Conservation (phyloP, 2,113 vertebrate species). For the Caracal caracal region DNA sequence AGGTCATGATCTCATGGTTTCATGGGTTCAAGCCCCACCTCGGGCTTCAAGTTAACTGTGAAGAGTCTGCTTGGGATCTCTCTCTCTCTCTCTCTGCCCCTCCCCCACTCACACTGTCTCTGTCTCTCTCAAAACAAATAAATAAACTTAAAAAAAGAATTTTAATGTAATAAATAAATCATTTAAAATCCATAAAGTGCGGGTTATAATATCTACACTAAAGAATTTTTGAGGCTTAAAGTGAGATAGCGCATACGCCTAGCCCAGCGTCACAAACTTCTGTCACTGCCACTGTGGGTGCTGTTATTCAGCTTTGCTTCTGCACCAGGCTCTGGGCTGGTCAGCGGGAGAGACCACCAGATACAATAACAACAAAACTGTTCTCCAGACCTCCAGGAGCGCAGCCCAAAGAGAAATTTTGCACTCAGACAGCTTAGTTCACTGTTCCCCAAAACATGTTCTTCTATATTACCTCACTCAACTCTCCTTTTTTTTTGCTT, state of each 20-base stretch:
- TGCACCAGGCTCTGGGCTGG: fast-evolving
- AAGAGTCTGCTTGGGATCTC: no score
- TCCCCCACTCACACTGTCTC: no score
- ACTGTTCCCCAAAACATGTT: background rate
- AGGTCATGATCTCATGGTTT: no score
- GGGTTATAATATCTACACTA: background rate
- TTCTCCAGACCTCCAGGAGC: background rate
- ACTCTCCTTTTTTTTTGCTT: background rate
- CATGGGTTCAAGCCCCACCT: no score
- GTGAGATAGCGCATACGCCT: background rate
- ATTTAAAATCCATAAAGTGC: constrained; percentile 10
- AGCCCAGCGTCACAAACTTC: background rate
- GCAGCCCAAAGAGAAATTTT: background rate
- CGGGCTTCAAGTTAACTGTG: no score
- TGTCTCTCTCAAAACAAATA: no score
- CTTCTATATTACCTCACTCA: background rate
- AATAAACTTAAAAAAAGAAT: background rate
- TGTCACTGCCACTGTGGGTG: background rate
- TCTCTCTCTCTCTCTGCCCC: no score
- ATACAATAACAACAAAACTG: background rate
- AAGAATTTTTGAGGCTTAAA: background rate
- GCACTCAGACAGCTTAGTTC: background rate
- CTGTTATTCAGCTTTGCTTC: background rate
- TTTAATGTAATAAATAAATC: background rate
- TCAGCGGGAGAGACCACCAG: background rate